Evolutionary conservation across 2,888 invertebrate species (phyloP), one percentile per base, ranked within the genome.

Genomic region (Silvanus unidentatus): DNA sequence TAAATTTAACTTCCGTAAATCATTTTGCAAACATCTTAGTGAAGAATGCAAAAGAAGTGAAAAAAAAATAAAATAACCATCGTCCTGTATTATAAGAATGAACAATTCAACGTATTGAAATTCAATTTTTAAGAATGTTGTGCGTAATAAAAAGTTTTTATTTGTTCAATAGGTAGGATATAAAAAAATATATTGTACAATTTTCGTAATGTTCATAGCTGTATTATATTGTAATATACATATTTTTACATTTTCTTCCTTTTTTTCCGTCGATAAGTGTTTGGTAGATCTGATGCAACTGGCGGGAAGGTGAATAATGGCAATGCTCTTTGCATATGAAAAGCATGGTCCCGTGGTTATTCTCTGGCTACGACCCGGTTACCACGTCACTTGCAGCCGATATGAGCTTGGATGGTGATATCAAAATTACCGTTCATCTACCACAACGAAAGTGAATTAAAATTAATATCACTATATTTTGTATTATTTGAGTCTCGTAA

Each of bases 291-390:
- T 55, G 57, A 60, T 57, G 53, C 52, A 45, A 54, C 57, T 51
- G 50, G 46, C 49, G 48, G 62, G 64, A 64, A 68, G 64, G 64
- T 69, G 68, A 68, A 66, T 67, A 68, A 69, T 67, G 64, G 63
- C 63, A 62, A 65, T 64, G 66, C 64, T 60, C 63, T 69, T 70
- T 69, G 64, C 69, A 70, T 69, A 66, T 69, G 66, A 68, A 69
- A 68, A 66, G 59, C 53, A 52, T 28, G 3, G 42, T 37, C 29
- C 42, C 45, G 45, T 41, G 40, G 44, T 50, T 50, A 45, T 45
- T 37, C 45, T 46, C 47, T 45, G 42, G 42, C 49, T 43, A 40
- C 49, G 50, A 55, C 56, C 51, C 52, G 54, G 55, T 49, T 45
- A 50, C 53, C 52, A 55, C 56, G 62, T 63, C 64, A 63, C 53